These are phyloP conservation scores for Mellilla xanthometata DNA, from an alignment of 2,888 invertebrate genomes.

Conservation along the genomic window DNA sequence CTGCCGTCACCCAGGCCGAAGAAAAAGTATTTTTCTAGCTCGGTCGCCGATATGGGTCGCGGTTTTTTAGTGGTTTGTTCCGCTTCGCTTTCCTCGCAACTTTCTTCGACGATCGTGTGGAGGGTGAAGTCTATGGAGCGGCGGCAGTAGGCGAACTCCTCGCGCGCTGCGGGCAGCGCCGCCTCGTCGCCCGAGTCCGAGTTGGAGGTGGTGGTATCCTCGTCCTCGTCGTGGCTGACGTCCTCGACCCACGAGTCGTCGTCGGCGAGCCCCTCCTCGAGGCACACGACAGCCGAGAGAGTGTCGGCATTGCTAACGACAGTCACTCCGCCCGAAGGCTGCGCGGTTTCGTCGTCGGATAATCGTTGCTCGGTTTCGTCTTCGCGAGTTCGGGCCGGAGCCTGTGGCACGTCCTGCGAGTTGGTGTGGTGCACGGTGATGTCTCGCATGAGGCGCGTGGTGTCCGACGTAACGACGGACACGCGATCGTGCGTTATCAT, in stretches of 20 bases:
- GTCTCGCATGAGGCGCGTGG: conserved; percentile 87
- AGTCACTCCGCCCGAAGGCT: conserved; percentile 84
- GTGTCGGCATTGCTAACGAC: conserved; percentile 88
- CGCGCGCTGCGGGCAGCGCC: conserved; percentile 88
- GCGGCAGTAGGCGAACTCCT: conserved; percentile 91
- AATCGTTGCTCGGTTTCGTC: conserved; percentile 68
- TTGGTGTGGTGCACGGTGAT: conserved; percentile 86
- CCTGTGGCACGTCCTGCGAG: conserved; percentile 77
- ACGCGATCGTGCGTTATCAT: conserved; percentile 93
- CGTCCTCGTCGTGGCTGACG: conserved; percentile 90
- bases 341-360: conserved; percentile 70
- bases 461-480: conserved; percentile 89
- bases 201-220: conserved; percentile 85
- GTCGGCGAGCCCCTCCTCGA: conserved; percentile 94
- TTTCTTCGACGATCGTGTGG: conserved; percentile 96
- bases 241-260: conserved; percentile 97
- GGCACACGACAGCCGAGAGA: conserved; percentile 87
- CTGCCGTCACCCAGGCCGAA: conserved; percentile 91
- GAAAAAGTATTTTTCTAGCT: conserved; percentile 95
- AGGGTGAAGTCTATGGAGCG: conserved; percentile 94
- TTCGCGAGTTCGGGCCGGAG: conserved; percentile 50
- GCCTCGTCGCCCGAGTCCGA: conserved; percentile 88
- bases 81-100: conserved; percentile 95
- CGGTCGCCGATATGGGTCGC: conserved; percentile 89
- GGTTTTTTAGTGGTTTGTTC: conserved; percentile 85